These are phyloP conservation scores for Drosophila kikkawai DNA, from an alignment of 1,140 invertebrate genomes.

Conservation along the genomic window DNA sequence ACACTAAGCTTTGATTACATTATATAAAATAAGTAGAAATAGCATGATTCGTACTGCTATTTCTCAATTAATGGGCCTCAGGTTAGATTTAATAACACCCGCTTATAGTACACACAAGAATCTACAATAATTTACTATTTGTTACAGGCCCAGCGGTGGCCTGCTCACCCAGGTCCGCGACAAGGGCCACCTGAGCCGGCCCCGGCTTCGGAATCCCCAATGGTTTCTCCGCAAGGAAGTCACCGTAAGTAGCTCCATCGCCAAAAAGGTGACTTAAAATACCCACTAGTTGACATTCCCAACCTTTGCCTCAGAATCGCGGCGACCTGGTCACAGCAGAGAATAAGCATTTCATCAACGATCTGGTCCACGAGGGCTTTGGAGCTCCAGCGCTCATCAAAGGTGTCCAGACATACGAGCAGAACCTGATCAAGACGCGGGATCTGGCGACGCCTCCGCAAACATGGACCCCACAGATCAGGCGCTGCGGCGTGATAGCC, in stretches of 20 bases:
- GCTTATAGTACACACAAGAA: background rate
- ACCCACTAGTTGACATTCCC: background rate
- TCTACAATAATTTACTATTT: background rate
- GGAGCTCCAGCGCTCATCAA: slow-evolving; percentile 85
- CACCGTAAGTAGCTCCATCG: slow-evolving; percentile 82
- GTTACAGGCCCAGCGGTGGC: slow-evolving; percentile 39
- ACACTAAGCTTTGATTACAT: slow-evolving; percentile 19
- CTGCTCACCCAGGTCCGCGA: slow-evolving; percentile 81
- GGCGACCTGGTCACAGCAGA: slow-evolving; percentile 91
- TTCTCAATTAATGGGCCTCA: slow-evolving; percentile 18
- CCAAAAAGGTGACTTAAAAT: background rate
- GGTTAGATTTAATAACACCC: slow-evolving; percentile 1
- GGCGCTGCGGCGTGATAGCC: slow-evolving; percentile 94
- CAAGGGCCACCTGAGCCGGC: slow-evolving; percentile 82
- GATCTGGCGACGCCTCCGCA: slow-evolving; percentile 86
- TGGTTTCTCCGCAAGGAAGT: slow-evolving; percentile 87
- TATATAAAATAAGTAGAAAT: slow-evolving; percentile 34
- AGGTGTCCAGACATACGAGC: slow-evolving; percentile 85
- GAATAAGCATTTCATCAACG: slow-evolving; percentile 93
- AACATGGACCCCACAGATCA: slow-evolving; percentile 88
- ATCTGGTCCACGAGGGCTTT: slow-evolving; percentile 90
- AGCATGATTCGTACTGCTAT: slow-evolving; percentile 28
- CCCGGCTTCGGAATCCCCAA: slow-evolving; percentile 86
- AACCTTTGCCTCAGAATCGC: slow-evolving; percentile 22
- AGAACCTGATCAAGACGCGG: slow-evolving; percentile 86